A percentile compares a stretch with the other conserved stretches of the same genome.
phyloP scores from a whole-genome alignment of 2,797 vertebrate species.

The Morus bassanus region DNA sequence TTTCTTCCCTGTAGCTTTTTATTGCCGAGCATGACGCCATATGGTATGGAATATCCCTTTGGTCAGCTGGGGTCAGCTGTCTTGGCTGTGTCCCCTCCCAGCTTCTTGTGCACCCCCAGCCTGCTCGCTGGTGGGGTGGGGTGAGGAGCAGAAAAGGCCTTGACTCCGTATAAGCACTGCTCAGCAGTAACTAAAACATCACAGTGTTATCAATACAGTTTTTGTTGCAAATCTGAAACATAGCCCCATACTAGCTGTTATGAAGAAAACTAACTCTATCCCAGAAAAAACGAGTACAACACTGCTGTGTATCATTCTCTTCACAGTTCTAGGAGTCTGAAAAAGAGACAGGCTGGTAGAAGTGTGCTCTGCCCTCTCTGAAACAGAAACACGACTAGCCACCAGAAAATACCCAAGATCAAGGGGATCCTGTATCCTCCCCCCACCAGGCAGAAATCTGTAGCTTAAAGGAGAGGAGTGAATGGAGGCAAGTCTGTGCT shows the following conservation, averaged over 20 bases:
- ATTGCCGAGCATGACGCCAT: fast-evolving
- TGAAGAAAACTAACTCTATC: not conserved
- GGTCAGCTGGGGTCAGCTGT: not conserved
- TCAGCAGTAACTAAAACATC: not conserved
- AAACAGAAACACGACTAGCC: not conserved
- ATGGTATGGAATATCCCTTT: not conserved
- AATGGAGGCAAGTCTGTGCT: not conserved
- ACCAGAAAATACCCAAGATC: not conserved
- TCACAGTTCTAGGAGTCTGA: not conserved
- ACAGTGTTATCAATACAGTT: not conserved
- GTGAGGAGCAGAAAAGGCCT: not conserved
- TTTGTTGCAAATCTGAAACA: not conserved
- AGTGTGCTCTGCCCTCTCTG: not conserved
- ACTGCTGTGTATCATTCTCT: not conserved
- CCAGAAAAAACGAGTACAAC: not conserved
- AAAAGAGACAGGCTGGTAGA: not conserved
- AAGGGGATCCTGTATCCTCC: not conserved
- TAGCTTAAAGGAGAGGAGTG: not conserved
- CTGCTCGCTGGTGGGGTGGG: fast-evolving
- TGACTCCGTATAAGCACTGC: fast-evolving
- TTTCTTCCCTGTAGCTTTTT: not conserved
- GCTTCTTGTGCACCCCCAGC: fast-evolving
- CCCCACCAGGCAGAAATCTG: not conserved
- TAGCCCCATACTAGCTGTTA: not conserved
- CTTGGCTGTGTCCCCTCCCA: not conserved